Evolutionary conservation across 2,888 invertebrate species (phyloP), one percentile per base, ranked within the genome.

Genomic region (Endomychus coccineus): DNA sequence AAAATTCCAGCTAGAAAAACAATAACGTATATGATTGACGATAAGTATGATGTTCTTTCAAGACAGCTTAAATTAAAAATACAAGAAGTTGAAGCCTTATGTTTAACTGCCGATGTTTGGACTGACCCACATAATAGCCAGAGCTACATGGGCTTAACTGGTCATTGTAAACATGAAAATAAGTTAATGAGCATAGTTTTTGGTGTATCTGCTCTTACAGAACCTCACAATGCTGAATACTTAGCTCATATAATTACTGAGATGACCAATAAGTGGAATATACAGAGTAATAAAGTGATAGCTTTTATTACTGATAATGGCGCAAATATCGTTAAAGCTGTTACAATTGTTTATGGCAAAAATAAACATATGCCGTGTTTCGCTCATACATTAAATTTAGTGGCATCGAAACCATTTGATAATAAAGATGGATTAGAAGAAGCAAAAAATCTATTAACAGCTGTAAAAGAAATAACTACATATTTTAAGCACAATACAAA

Each of bases 271-370:
- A 43, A 49, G 43, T 48, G 44, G 37, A 19, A 27, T n/a, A 37
- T 37, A 4, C 24, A 16, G 9, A 12, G 10, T 13, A 19, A 31
- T 29, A 48, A 49, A 49, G 42, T 50, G 27, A 32, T 27, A 44
- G 48, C 45, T 25, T 25, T 48, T 43, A 37, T 50, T 22, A 51
- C 47, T 25, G 50, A 47, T 33, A 48, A 48, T 39, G 49, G 44
- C 30, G 47, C 48, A 9, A 51, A 48, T 45, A 50, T 52, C 33
- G 47, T 49, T 33, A 50, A 49, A 27, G 48, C 48, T 29, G 39
- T 50, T 30, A 44, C 36, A 36, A 36, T 39, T 19, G 36, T 33
- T 25, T 47, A 36, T 47, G 46, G 47, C 37, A 46, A 42, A 34
- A 6, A 25, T n/a, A 43, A 39, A 44, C 45, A 42, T 45, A 45